These are phyloP conservation scores for Ophonus ardosiacus DNA, from an alignment of 2,888 invertebrate species.

Conservation along the genomic window DNA sequence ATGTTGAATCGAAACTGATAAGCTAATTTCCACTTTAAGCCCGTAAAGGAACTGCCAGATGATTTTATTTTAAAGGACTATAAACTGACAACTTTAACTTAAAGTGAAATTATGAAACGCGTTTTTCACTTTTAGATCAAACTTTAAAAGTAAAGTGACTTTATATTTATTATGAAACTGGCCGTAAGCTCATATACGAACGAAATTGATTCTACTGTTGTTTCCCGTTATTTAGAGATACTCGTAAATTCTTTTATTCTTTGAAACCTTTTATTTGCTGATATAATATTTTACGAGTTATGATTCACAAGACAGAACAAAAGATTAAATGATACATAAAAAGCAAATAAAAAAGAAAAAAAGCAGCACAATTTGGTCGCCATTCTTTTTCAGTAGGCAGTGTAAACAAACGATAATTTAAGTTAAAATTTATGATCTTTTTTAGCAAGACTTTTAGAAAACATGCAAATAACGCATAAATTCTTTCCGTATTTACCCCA, in stretches of 20 bases:
- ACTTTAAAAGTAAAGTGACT: no score
- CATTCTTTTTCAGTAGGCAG: background rate
- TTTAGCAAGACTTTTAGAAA: background rate
- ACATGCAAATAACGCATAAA: background rate
- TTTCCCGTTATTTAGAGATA: background rate
- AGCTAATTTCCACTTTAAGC: no score
- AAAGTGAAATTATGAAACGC: no score
- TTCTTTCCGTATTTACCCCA: constrained; percentile 16
- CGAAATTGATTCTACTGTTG: background rate
- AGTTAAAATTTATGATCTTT: constrained; percentile 23
- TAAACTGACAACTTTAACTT: no score
- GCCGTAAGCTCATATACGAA: no score
- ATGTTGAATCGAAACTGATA: no score
- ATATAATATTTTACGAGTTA: background rate
- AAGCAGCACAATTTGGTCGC: background rate
- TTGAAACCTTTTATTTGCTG: background rate
- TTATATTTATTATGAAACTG: no score
- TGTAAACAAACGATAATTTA: background rate
- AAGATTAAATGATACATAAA: background rate
- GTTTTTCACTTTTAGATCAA: no score
- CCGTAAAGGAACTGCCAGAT: no score
- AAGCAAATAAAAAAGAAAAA: background rate
- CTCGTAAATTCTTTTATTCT: background rate
- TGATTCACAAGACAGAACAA: background rate
- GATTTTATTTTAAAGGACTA: no score